Evolutionary conservation across 2,888 invertebrate genomes (phyloP).

Genomic region (Hecatera dysodea): DNA sequence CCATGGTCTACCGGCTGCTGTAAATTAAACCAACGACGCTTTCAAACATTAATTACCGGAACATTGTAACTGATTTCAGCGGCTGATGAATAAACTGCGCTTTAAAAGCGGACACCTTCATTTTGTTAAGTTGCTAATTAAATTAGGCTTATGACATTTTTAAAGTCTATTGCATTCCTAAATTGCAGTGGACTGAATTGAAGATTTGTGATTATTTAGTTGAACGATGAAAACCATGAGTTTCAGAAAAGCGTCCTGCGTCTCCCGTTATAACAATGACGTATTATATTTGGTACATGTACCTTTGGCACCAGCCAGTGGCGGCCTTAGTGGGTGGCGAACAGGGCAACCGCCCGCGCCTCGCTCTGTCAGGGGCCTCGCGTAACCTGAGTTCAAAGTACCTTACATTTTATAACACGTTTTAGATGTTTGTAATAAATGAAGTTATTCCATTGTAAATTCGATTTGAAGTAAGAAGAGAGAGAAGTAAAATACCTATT

Average conservation of each 20-base stretch:
- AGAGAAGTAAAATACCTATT: too few species aligned
- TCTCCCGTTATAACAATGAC: too few species aligned
- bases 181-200: constrained; percentile 12
- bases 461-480: too few species aligned
- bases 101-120: constrained; percentile 30
- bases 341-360: too few species aligned
- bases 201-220: constrained; percentile 3
- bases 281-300: too few species aligned
- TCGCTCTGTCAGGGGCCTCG: too few species aligned
- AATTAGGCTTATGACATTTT: constrained; percentile 47
- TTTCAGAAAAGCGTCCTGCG: neutral
- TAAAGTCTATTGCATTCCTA: neutral
- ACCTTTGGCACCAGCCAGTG: too few species aligned
- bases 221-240: fast-evolving
- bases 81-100: constrained; percentile 45
- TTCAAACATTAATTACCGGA: constrained; percentile 60
- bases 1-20: neutral
- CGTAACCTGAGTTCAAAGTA: too few species aligned
- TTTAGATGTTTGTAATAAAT: too few species aligned
- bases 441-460: too few species aligned
- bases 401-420: too few species aligned
- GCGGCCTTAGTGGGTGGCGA: too few species aligned
- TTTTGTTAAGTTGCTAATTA: constrained; percentile 44
- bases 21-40: constrained; percentile 46
- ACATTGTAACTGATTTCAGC: constrained; percentile 53